Evolutionary conservation across 2,113 vertebrate genomes (phyloP).

Genomic region (Gymnocephalus cernua): DNA sequence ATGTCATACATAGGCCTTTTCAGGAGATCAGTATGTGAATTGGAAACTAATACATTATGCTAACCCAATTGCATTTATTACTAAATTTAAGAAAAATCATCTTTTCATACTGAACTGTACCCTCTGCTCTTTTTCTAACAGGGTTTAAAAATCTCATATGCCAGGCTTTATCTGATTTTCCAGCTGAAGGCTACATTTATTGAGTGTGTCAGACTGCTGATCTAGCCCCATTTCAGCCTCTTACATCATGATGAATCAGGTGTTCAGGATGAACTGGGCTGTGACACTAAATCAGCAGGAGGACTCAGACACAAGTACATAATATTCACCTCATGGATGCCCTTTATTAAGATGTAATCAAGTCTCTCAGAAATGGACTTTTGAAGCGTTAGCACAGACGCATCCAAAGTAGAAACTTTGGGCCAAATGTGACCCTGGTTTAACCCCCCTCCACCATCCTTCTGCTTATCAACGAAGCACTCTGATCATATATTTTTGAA

Average conservation of each 20-base stretch:
- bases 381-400: constrained; percentile 10
- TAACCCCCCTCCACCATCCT: constrained; percentile 9
- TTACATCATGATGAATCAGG: constrained; percentile 51
- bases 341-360: constrained; percentile 51
- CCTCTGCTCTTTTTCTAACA: not conserved
- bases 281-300: constrained; percentile 31
- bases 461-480: constrained; percentile 31
- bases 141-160: constrained; percentile 3
- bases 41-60: constrained; percentile 1
- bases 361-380: constrained; percentile 15
- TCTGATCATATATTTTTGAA: constrained; percentile 10
- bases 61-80: constrained; percentile 22
- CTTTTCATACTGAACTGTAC: constrained; percentile 5
- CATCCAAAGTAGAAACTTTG: constrained; percentile 12
- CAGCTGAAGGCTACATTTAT: constrained; percentile 31
- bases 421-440: constrained; percentile 15
- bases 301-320: constrained; percentile 26
- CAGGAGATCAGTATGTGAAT: no score
- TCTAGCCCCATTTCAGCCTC: constrained; percentile 44
- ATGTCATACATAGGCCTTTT: no score
- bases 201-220: constrained; percentile 42
- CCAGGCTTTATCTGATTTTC: constrained; percentile 45
- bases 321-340: constrained; percentile 46
- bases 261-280: constrained; percentile 35
- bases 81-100: constrained; percentile 17